Percentiles rank a stretch among this genome's conserved stretches.
phyloP scores from a whole-genome alignment of 1,140 invertebrate species.

The Sarcophaga bullata region DNA sequence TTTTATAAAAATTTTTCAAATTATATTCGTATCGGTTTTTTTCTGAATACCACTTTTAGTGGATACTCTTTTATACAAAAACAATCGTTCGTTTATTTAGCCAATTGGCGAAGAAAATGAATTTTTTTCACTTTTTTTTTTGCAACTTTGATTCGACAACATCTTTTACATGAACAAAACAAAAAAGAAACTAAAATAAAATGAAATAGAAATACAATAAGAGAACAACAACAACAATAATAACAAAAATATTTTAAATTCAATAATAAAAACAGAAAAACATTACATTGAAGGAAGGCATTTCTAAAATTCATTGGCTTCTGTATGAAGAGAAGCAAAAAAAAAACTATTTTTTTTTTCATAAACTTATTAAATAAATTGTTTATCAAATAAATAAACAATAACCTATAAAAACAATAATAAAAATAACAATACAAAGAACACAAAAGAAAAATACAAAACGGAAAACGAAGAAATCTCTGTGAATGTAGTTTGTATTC shows the following conservation, averaged over 20 bases:
- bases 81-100: not conserved
- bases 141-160: not conserved
- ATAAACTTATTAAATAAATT: conserved; percentile 10
- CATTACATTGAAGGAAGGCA: not conserved
- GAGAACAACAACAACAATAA: too few species aligned
- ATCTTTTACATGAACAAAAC: not conserved
- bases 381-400: conserved; percentile 21
- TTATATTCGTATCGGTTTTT: too few species aligned
- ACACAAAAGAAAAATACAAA: not conserved
- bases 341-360: not conserved
- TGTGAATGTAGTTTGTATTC: not conserved
- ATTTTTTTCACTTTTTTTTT: not conserved
- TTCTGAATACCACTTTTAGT: too few species aligned
- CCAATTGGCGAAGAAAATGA: not conserved
- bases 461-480: not conserved
- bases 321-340: not conserved
- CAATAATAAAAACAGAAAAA: too few species aligned
- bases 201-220: too few species aligned
- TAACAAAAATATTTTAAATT: too few species aligned
- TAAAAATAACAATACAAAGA: not conserved
- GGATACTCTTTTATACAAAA: too few species aligned
- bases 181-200: too few species aligned
- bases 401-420: not conserved
- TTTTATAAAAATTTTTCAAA: too few species aligned
- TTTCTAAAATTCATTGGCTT: not conserved